Base-by-base conservation (phyloP, 2,113 vertebrate species). In the Actinemys pallida region DNA sequence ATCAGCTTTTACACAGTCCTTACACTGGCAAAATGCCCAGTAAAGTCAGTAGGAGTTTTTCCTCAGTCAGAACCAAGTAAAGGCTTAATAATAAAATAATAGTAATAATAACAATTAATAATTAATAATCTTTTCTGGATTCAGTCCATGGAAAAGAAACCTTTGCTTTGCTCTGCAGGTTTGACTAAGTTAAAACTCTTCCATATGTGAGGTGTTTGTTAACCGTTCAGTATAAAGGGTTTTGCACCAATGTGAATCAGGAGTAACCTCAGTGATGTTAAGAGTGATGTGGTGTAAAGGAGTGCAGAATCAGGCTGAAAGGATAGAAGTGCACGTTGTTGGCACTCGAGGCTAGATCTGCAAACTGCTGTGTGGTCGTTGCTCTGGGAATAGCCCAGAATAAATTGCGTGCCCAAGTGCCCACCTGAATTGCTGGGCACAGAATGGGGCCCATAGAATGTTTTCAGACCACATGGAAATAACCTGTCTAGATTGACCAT, bases 341-440 rank as follows among this genome's bases (percentile, higher is more conserved):
- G 42, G 42, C 65, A 72, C 65, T 22, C 8, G 4, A 72, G n/a
- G 35, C 17, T 69, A 93, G 81, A 57, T 56, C 5, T 62, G 39
- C 82, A 62, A 25, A 92, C 57, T 0, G 2, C 45, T 39, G 62
- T 0, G 1, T 57, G 56, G 47, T 83, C 42, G 0, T 0, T n/a
- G 9, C 31, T 2, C 14, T 83, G 0, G 0, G 50, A n/a, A 45
- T 22, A 45, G 13, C 13, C 0, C 0, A 16, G 6, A 20, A 69
- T n/a, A 69, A n/a, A 65, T 69, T 3, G 47, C 24, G 49, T 27
- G n/a, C 56, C 59, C 54, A 47, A 16, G 4, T 88, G 85, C 52
- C 69, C 2, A 1, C 92, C 82, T 2, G 20, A 56, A 57, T 6
- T 56, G 0, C 0, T 29, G 49, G 35, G 57, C 39, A 39, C 81